Percentiles rank a stretch among this genome's conserved stretches.
Evolutionary conservation across 2,797 vertebrate genomes (phyloP).

Genomic region (Hafferia zeledoni): DNA sequence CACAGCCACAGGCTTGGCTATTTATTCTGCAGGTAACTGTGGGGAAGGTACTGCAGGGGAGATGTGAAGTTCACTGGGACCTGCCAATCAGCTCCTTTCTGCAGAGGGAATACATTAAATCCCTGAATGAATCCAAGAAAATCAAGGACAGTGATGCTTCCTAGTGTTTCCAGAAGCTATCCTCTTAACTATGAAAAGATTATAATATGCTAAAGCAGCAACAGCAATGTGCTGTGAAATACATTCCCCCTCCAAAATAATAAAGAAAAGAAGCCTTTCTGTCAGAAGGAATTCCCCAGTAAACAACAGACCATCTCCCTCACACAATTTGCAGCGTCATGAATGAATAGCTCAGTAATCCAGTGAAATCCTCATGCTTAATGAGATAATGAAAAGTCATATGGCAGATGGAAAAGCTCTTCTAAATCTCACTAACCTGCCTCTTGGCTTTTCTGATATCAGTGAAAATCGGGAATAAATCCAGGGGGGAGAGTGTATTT

Average conservation of each 20-base stretch:
- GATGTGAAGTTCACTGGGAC: background rate
- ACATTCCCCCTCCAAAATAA: background rate
- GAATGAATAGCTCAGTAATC: background rate
- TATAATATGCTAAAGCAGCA: background rate
- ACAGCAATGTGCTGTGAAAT: background rate
- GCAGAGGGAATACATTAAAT: background rate
- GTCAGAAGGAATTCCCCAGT: background rate
- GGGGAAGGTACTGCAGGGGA: background rate
- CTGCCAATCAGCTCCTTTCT: background rate
- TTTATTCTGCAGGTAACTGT: background rate
- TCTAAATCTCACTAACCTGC: constrained; percentile 33
- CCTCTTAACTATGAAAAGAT: background rate
- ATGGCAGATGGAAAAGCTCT: background rate
- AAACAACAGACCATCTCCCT: background rate
- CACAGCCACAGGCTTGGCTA: background rate
- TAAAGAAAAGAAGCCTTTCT: background rate
- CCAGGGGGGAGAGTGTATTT: rapidly evolving
- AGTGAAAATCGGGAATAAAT: background rate
- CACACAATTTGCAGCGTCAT: background rate
- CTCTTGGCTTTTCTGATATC: background rate
- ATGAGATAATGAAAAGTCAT: constrained; percentile 34
- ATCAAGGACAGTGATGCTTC: background rate
- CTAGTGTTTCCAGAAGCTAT: background rate
- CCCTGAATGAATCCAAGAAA: background rate
- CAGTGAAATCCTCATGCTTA: background rate